Base-by-base conservation (phyloP, 2,113 vertebrate genomes). In the Engraulis encrasicolus region DNA sequence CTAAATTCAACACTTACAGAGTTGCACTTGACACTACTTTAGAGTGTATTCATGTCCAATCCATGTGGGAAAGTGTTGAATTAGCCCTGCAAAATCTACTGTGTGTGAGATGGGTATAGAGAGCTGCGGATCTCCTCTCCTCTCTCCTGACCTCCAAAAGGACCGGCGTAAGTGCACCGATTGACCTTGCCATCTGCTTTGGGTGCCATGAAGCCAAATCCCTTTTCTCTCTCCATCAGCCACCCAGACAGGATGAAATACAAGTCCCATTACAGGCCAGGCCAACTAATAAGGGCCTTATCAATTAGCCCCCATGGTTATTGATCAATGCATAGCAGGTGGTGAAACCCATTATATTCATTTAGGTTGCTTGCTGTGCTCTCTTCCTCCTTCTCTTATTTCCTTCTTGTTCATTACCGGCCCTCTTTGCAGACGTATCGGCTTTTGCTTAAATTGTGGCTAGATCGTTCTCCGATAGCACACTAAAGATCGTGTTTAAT, bases 121-220 rank as follows among this genome's bases (percentile, higher is more conserved):
- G 66, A 79, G 78, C 27, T 66, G 52, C 78, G n/a, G 54, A 38
- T 15, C 17, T 66, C 49, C 34, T 34, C 45, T 50, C 78, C 50
- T 48, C 49, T 48, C 45, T 3, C 2, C 58, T 90, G 90, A 91
- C 91, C 92, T 66, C 90, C 79, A 82, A 77, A 91, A 88, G 88
- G 93, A 93, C 91, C 93, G 93, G 94, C 92, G 93, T 91, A 90
- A 86, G 79, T 88, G 89, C 88, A 92, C 91, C 89, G 86, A 91
- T 91, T 95, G 93, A 94, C 94, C 94, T 94, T 93, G 91, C 93
- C 94, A 93, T 94, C 94, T 94, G 94, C 89, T 94, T 93, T 91
- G 84, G 15, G 87, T 82, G 88, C 88, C 87, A 90, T 89, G 86
- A 87, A 80, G 86, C 90, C 93, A 93, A 91, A 91, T 89, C 85